Percentiles rank a stretch among this genome's conserved stretches.
Conservation (phyloP, 2,797 vertebrate species). For the Lagothrix lagotricha region DNA sequence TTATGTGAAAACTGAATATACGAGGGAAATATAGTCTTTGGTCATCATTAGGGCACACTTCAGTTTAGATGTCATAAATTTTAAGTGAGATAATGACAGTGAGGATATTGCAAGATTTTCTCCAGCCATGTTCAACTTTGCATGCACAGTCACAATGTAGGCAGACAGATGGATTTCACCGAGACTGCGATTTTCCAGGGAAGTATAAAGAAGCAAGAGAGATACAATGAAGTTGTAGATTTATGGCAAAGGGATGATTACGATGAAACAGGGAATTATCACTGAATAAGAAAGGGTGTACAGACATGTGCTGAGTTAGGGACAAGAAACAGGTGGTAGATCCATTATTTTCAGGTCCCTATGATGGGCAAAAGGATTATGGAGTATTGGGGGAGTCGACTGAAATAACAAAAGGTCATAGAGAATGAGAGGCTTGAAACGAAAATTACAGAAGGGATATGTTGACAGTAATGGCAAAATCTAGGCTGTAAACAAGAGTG, state of each 20-base stretch:
- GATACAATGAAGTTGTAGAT: neutral
- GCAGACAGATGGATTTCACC: neutral
- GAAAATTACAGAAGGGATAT: neutral
- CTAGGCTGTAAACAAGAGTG: neutral
- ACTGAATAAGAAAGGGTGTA: neutral
- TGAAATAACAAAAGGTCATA: neutral
- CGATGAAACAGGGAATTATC: neutral
- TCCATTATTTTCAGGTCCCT: neutral
- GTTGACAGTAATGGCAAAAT: neutral
- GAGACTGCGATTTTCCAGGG: neutral
- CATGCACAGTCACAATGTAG: neutral
- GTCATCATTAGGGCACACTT: neutral
- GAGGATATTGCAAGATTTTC: neutral
- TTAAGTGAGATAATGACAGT: neutral
- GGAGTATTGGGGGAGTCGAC: neutral
- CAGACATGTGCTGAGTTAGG: neutral
- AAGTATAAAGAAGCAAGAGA: neutral
- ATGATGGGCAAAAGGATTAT: neutral
- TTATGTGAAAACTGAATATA: neutral
- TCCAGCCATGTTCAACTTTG: neutral
- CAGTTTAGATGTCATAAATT: neutral
- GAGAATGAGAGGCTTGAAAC: neutral
- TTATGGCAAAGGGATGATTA: neutral
- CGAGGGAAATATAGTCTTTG: neutral
- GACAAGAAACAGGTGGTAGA: neutral